A percentile compares a stretch with the other conserved stretches of the same genome.
These are phyloP conservation scores for Murina feae DNA, from an alignment of 2,113 vertebrate genomes.

Conservation along the genomic window DNA sequence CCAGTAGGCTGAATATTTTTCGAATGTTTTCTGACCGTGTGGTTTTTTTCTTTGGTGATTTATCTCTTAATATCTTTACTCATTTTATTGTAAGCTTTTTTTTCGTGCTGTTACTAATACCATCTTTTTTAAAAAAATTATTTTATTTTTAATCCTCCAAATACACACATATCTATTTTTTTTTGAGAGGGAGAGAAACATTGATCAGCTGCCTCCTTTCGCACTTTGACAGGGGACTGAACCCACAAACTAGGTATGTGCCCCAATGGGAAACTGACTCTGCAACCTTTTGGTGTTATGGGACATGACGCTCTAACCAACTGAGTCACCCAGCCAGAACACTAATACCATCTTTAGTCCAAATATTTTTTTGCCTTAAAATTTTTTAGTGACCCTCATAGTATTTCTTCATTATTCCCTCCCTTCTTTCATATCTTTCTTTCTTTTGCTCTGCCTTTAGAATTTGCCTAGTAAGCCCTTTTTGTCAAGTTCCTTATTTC, in stretches of 20 bases:
- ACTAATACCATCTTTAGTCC: background rate
- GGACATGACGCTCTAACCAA: background rate
- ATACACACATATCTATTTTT: no score
- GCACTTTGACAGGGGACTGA: background rate
- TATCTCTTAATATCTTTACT: background rate
- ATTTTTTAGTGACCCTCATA: background rate
- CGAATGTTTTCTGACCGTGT: background rate
- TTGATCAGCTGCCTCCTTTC: background rate
- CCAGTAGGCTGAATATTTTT: background rate
- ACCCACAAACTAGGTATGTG: background rate
- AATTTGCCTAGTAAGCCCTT: background rate
- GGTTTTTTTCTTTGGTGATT: background rate
- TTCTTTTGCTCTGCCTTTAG: background rate
- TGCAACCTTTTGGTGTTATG: background rate
- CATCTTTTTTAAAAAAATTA: background rate
- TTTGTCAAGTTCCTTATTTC: background rate
- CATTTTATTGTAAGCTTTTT: background rate
- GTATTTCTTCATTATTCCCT: background rate
- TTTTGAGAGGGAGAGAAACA: no score
- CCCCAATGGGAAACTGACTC: background rate
- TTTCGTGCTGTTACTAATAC: background rate
- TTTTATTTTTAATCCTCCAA: background rate
- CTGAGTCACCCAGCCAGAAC: background rate
- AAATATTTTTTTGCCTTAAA: background rate
- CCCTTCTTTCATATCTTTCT: background rate